These are phyloP conservation scores for Brachynemurus nebulosus DNA, from an alignment of 2,888 invertebrate genomes.

Conservation along the genomic window DNA sequence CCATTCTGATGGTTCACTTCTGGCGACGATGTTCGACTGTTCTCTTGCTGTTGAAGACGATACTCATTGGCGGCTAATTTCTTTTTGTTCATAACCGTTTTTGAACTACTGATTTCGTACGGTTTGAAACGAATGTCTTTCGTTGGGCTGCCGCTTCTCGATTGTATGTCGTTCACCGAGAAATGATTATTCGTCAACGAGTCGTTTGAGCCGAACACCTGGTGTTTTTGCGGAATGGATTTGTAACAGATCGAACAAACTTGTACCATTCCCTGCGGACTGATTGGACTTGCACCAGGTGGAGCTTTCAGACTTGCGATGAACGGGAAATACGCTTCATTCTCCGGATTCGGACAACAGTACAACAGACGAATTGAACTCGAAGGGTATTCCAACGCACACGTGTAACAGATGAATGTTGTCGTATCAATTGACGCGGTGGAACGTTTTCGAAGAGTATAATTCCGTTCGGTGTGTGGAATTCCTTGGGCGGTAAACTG, in stretches of 20 bases:
- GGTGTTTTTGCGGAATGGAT: constrained; percentile 62
- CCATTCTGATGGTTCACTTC: constrained; percentile 17
- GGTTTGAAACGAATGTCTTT: constrained; percentile 46
- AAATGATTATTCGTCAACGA: constrained; percentile 26
- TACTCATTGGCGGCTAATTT: constrained; percentile 31
- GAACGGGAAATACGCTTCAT: constrained; percentile 84
- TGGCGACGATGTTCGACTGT: constrained; percentile 28
- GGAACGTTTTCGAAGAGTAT: constrained; percentile 65
- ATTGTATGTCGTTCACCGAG: constrained; percentile 30
- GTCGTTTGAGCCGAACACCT: constrained; percentile 40
- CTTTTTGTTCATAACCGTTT: constrained; percentile 32
- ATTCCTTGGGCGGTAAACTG: constrained; percentile 46
- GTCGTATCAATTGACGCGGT: constrained; percentile 47
- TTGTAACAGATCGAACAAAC: constrained; percentile 80
- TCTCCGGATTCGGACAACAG: constrained; percentile 69
- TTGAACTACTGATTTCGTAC: constrained; percentile 38
- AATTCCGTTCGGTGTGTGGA: constrained; percentile 63
- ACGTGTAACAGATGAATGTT: constrained; percentile 80
- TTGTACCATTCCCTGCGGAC: constrained; percentile 54
- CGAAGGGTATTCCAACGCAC: constrained; percentile 67
- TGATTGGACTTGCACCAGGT: constrained; percentile 76
- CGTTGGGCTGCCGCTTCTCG: constrained; percentile 33
- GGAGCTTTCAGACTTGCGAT: constrained; percentile 68
- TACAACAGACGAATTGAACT: constrained; percentile 70
- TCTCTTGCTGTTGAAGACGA: constrained; percentile 9